Evolutionary conservation across 2,888 invertebrate species (phyloP).

Genomic region (Pristionchus arcanus): DNA sequence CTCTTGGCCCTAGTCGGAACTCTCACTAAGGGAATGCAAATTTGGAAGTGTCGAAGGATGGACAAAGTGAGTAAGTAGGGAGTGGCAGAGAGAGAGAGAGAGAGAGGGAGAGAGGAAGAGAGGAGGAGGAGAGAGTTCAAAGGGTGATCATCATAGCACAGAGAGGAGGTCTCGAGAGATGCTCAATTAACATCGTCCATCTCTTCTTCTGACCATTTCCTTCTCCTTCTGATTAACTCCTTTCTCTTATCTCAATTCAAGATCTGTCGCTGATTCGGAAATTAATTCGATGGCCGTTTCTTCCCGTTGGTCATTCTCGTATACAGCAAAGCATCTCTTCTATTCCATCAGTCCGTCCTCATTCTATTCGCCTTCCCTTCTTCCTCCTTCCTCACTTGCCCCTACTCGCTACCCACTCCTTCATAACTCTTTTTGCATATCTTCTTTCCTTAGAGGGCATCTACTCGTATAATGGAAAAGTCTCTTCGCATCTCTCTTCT

Average conservation of each 20-base stretch:
- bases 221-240: constrained; percentile 21
- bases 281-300: constrained; percentile 48
- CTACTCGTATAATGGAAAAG: constrained; percentile 37
- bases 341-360: constrained; percentile 38
- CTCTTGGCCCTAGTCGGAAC: constrained; percentile 24
- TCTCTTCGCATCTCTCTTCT: background rate
- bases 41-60: constrained; percentile 43
- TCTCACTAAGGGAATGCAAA: constrained; percentile 48
- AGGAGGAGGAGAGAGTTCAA: background rate
- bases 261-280: constrained; percentile 53
- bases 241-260: background rate
- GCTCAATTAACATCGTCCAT: constrained; percentile 28
- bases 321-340: background rate
- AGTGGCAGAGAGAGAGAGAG: constrained; percentile 22
- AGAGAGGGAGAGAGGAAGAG: background rate
- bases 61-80: constrained; percentile 21
- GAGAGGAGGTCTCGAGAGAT: background rate
- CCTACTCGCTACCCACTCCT: background rate
- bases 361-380: background rate
- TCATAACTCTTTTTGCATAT: constrained; percentile 32
- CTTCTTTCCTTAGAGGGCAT: constrained; percentile 33
- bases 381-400: background rate
- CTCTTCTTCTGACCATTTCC: constrained; percentile 7
- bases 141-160: constrained; percentile 31
- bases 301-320: background rate